Evolutionary conservation across 1,140 invertebrate species (phyloP).

Genomic region (Aphelinus certus): DNA sequence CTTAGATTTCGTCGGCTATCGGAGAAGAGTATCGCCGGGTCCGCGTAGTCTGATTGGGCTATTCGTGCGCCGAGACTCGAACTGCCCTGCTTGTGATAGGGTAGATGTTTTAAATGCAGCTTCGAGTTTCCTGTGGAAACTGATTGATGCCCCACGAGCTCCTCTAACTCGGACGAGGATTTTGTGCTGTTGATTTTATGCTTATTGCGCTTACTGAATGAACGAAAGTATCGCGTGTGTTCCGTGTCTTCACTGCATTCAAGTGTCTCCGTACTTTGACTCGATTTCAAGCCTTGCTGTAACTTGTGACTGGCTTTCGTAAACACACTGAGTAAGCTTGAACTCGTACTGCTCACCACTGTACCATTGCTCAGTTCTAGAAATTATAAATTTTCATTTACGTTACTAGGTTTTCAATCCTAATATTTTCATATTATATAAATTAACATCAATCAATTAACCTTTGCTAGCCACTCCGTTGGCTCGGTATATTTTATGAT

Average conservation of each 20-base stretch:
- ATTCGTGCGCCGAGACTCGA: conserved; percentile 85
- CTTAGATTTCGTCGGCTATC: conserved; percentile 52
- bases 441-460: background rate
- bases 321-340: conserved; percentile 50
- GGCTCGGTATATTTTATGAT: conserved; percentile 80
- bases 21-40: conserved; percentile 74
- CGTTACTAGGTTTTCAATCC: too few relatives aligned
- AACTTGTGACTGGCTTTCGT: conserved; percentile 58
- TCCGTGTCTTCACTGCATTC: conserved; percentile 60
- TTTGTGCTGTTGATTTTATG: conserved; percentile 52
- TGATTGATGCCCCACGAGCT: conserved; percentile 50
- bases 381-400: conserved; percentile 5
- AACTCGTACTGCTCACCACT: conserved; percentile 43
- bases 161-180: conserved; percentile 57
- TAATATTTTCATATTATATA: background rate
- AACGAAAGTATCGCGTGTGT: conserved; percentile 52
- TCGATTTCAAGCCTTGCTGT: conserved; percentile 55
- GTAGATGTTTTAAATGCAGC: conserved; percentile 34
- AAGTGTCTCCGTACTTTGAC: conserved; percentile 61
- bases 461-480: conserved; percentile 42
- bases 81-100: conserved; percentile 80
- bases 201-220: conserved; percentile 43
- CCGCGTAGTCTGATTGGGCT: conserved; percentile 86
- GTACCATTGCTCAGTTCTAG: conserved; percentile 27
- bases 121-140: conserved; percentile 25